Percentiles rank a stretch among this genome's conserved stretches.
phyloP scores from a whole-genome alignment of 2,113 vertebrate species.

The Vidua chalybeata region DNA sequence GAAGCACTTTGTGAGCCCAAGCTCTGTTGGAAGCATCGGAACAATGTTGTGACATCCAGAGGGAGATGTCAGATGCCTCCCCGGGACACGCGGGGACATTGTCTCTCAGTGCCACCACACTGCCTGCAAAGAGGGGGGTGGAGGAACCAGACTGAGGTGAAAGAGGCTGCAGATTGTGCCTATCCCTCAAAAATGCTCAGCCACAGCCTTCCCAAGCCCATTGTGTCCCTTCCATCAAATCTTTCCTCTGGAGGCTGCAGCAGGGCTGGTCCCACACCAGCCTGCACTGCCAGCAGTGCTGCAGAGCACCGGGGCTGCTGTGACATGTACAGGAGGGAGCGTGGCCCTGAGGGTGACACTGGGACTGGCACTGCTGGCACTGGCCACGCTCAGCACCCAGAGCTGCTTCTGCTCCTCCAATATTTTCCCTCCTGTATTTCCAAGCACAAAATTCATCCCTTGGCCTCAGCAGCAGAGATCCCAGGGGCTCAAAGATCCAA shows the following conservation, averaged over 20 bases:
- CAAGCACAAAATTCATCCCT: rapidly evolving
- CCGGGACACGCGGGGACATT: rapidly evolving
- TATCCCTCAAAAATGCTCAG: background rate
- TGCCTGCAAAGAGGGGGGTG: background rate
- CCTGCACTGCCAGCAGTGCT: background rate
- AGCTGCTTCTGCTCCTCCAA: rapidly evolving
- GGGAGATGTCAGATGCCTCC: background rate
- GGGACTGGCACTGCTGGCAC: background rate
- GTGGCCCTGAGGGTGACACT: background rate
- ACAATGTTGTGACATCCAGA: rapidly evolving
- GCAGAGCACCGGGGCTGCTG: background rate
- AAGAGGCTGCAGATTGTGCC: background rate
- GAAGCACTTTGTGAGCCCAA: background rate
- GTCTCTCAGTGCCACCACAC: background rate
- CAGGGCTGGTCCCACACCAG: background rate
- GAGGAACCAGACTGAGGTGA: background rate
- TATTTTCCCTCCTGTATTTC: background rate
- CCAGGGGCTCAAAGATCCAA: rapidly evolving
- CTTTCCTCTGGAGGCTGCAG: background rate
- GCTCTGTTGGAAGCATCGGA: background rate
- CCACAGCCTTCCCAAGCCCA: background rate
- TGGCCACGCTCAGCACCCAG: background rate
- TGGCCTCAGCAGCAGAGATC: background rate
- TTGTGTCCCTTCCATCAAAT: rapidly evolving
- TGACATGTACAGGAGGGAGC: background rate